Evolutionary conservation across 53 echinoderm and acorn worm genomes (phyloP), one percentile per base, ranked within the genome.

Genomic region (Echinarachnius parma): DNA sequence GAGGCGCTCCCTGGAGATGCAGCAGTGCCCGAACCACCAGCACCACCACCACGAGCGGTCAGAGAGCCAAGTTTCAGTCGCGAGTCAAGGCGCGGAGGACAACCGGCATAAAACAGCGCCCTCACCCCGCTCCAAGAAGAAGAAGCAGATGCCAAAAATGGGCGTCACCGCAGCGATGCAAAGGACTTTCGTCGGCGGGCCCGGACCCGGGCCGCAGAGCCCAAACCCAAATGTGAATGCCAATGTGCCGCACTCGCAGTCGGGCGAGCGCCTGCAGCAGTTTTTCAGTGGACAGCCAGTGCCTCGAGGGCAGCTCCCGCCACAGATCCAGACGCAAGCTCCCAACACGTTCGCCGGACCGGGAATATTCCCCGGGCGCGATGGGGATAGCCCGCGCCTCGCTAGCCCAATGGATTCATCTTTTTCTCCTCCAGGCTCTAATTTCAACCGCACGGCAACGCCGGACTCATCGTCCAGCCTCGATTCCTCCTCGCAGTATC

Each of bases 101-200:
- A n/a, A n/a, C n/a, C 57, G 83, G 13, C 80, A 87, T 28, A 19
- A 77, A 20, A 84, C 84, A 34, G 78, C 81, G 53, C 87, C 92
- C 50, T 92, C 92, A 7, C 92, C 92, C 27, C 87, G 87, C 18
- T 47, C 77, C 50, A 92, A 92, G 61, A 83, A 81, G 62, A 87
- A 92, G 75, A 92, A 82, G 25, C 87, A 84, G 75, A 87, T 87
- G 92, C 92, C 92, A 2, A 80, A 87, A 49, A 92, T 92, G 92
- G 92, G 92, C 3, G 77, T 91, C 20, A 80, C 78, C 13, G 92
- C 92, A 9, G 83, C 84, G 37, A 84, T 81, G 72, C 87, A 83
- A 20, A 80, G 83, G 36, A 33, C 69, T 39, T 52, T 65, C 57
- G 44, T 55, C 35, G 80, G 79, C 22, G 56, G 78, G 44, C 64